Base-by-base conservation (phyloP, 2,888 invertebrate genomes). In the Melitaea athalia region DNA sequence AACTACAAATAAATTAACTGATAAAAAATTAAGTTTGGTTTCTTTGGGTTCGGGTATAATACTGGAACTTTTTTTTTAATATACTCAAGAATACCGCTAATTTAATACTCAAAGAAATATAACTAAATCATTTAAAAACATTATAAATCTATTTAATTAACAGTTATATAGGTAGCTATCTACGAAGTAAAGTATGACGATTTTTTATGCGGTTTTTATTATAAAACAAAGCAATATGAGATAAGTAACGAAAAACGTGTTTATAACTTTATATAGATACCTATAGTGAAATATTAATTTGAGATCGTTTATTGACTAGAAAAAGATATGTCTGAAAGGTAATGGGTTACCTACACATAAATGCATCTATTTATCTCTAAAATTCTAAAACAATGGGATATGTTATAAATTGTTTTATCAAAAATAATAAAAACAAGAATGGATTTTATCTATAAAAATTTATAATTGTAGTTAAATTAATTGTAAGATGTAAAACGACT, bases 311-410 rank as follows among this genome's bases (percentile, higher is more conserved):
- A 52, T 31, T 24, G 52, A 52, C 52, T 52, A 52, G 24, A 10
- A 12, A 52, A 52, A 52, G 52, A 52, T 52, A 52, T 52, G 52
- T 52, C 24, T 12, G 24, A 24, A 52, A 52, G 12, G n/a, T n/a
- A n/a, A n/a, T n/a, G n/a, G n/a, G 52, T 52, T 52, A 24, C 24
- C 24, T 52, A 52, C 7, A 52, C 17, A 11, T 24, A 24, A 45
- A 52, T 31, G 5, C 24, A 1, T 52, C 24, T 52, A 52, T 52
- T 52, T 52, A 17, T 24, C 5, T 52, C 52, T 52, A 52, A 31
- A 24, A 3, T 52, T 5, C 17, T 24, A 31, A 52, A 17, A 52
- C 5, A 52, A 52, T 24, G 24, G 24, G 52, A 52, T 52, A 12
- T 31, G 10, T 52, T 52, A 52, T 24, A 45, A 45, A 12, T 45